A percentile compares a stretch with the other conserved stretches of the same genome.
phyloP scores from a whole-genome alignment of 92 coral and sea anemone species.

The Palythoa heliodiscus region DNA sequence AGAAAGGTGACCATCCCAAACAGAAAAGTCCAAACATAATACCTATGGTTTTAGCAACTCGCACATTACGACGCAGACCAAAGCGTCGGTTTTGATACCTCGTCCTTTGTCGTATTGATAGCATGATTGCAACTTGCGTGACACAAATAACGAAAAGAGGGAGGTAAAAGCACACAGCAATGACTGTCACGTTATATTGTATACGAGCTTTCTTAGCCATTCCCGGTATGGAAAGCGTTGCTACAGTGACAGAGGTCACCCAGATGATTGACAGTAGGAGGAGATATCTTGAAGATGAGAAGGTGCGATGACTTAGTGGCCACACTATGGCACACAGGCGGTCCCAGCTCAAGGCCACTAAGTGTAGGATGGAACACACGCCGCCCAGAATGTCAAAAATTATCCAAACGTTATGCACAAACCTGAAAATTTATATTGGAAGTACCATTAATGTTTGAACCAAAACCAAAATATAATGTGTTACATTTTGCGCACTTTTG shows the following conservation, averaged over 20 bases:
- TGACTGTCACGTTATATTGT: conserved; percentile 70
- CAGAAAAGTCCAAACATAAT: conserved; percentile 66
- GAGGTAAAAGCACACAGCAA: conserved; percentile 56
- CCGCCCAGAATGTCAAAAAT: conserved; percentile 75
- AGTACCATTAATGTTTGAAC: too few relatives aligned
- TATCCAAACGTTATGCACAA: conserved; percentile 68
- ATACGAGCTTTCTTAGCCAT: conserved; percentile 27
- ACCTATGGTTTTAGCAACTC: conserved; percentile 68
- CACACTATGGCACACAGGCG: conserved; percentile 77
- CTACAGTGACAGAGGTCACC: conserved; percentile 52
- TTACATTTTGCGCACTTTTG: too few relatives aligned
- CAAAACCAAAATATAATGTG: too few relatives aligned
- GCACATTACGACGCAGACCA: conserved; percentile 57
- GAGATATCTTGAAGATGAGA: conserved; percentile 53
- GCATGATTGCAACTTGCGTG: conserved; percentile 58
- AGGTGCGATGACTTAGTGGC: conserved; percentile 72
- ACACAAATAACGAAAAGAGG: conserved; percentile 59
- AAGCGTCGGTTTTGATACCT: conserved; percentile 23
- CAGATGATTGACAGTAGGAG: conserved; percentile 50
- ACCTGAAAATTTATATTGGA: background rate
- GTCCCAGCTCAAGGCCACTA: conserved; percentile 80
- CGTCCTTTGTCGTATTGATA: conserved; percentile 45
- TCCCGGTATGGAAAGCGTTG: conserved; percentile 61
- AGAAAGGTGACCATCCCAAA: conserved; percentile 78
- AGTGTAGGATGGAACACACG: conserved; percentile 73